Base-by-base conservation (phyloP, 2,797 vertebrate genomes). In the Myotis daubentonii region DNA sequence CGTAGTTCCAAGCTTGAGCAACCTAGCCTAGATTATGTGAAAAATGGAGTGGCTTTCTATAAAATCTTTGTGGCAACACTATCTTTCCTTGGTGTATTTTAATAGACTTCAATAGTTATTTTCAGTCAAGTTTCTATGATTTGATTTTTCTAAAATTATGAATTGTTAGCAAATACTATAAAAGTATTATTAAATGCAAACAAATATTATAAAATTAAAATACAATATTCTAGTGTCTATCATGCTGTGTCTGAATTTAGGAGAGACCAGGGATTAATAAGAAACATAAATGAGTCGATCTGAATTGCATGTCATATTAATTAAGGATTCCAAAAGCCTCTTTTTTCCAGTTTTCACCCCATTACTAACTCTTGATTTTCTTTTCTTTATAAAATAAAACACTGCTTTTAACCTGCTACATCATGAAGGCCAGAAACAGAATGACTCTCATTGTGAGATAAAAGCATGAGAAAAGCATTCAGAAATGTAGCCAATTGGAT, bases 171-270 rank as follows among this genome's bases (percentile, higher is more conserved):
- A 62, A 91, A 76, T 70, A 90, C 23, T 80, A 51, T 36, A 80
- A 33, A 57, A 91, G 55, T 88, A 53, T 38, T 85, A 83, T 23
- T 3, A 81, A 84, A 75, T 22, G 41, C 17, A 92, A 94, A 16
- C 47, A 94, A 92, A 82, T 71, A 89, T 16, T 44, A 49, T 36
- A 55, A 76, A 88, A 70, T 51, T 89, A 80, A 91, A 95, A 91
- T 94, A 71, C 80, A 93, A 79, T 8, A 66, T 8, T 44, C 49
- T 79, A 86, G 20, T 3, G 70, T 68, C 68, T 28, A 74, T 72
- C 51, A 68, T 8, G 1, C 2, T 68, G 1, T 70, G 10, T 25
- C 28, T 80, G 36, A 93, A 91, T 53, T 76, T 47, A 92, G 70
- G 60, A 90, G n/a, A 55, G 30, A 76, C 13, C 6, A 44, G 60